A percentile compares a stretch with the other conserved stretches of the same genome.
phyloP scores from a whole-genome alignment of 1,140 invertebrate genomes.

The Wiebesia pumilae region DNA sequence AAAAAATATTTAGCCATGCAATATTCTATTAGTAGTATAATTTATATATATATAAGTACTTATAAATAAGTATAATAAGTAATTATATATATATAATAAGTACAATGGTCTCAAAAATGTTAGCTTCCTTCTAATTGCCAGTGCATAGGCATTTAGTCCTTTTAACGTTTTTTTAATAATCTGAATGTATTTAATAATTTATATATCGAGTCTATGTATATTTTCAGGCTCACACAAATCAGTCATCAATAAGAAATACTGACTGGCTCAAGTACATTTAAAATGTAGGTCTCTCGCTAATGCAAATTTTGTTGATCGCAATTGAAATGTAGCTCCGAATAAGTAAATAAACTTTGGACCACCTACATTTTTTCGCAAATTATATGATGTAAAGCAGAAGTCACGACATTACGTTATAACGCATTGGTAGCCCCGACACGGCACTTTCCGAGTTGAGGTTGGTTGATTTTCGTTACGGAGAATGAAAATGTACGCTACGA shows the following conservation, averaged over 20 bases:
- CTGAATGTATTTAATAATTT: too few relatives aligned
- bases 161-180: too few relatives aligned
- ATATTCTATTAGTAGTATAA: too few relatives aligned
- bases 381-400: neutral
- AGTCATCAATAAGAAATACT: neutral
- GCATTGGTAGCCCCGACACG: neutral
- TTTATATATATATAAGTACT: too few relatives aligned
- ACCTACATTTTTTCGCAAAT: neutral
- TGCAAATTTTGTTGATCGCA: too few relatives aligned
- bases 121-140: too few relatives aligned
- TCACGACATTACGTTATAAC: neutral
- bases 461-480: neutral
- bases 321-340: too few relatives aligned
- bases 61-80: too few relatives aligned
- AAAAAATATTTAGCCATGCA: too few relatives aligned
- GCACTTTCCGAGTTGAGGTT: neutral
- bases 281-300: neutral
- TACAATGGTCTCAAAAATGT: too few relatives aligned
- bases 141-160: too few relatives aligned
- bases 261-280: neutral
- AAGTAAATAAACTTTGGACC: neutral
- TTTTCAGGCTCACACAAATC: neutral
- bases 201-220: neutral
- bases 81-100: too few relatives aligned
- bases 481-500: constrained; percentile 5